Conservation (phyloP, 2,888 invertebrate species). For the Agrypnus murinus region DNA sequence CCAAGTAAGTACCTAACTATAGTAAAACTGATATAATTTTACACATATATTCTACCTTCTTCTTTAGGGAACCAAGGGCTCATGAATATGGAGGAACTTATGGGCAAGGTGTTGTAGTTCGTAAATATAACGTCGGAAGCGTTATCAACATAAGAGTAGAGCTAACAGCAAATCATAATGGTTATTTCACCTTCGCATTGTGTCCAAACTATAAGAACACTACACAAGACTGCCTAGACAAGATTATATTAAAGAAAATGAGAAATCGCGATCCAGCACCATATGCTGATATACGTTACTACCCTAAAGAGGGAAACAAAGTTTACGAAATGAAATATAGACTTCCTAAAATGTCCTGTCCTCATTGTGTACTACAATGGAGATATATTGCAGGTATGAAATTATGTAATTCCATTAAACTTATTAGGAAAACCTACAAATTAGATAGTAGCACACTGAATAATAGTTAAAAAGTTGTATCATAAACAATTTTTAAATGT, state of each 20-base stretch:
- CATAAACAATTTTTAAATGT: no score
- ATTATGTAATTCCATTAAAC: not conserved
- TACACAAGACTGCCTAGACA: slow-evolving; percentile 85
- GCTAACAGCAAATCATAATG: slow-evolving; percentile 90
- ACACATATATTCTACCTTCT: slow-evolving; percentile 37
- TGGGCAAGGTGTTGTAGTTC: slow-evolving; percentile 86
- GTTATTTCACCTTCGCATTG: slow-evolving; percentile 89
- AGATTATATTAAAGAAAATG: slow-evolving; percentile 77
- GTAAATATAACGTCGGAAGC: slow-evolving; percentile 82
- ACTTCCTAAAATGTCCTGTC: slow-evolving; percentile 79
- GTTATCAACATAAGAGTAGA: slow-evolving; percentile 85
- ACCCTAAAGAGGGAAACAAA: slow-evolving; percentile 85
- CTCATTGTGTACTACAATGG: slow-evolving; percentile 92
- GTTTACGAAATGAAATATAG: slow-evolving; percentile 81
- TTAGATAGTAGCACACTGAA: not conserved
- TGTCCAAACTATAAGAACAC: slow-evolving; percentile 84
- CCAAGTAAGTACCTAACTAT: slow-evolving; percentile 67
- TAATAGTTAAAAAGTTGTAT: no score
- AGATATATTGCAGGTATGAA: slow-evolving; percentile 83
- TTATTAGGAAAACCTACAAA: not conserved
- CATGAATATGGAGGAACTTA: slow-evolving; percentile 91
- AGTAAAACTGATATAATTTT: no score
- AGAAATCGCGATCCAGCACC: slow-evolving; percentile 69
- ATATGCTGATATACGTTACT: slow-evolving; percentile 77
- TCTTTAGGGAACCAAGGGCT: slow-evolving; percentile 76